These are phyloP conservation scores for Agrilus planipennis DNA, from an alignment of 1,140 invertebrate genomes.

Conservation along the genomic window DNA sequence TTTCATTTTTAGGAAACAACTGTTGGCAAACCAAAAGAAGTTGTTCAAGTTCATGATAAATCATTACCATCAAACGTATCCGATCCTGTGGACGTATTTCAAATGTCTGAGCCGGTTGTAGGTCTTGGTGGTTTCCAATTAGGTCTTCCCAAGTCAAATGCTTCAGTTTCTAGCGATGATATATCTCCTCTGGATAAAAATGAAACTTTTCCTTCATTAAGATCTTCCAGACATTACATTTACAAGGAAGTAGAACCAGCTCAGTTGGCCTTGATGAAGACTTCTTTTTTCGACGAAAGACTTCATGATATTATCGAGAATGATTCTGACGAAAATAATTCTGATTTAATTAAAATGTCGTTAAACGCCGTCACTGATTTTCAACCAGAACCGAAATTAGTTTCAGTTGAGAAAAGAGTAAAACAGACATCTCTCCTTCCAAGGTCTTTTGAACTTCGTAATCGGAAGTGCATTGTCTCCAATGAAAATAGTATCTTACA, in stretches of 20 bases:
- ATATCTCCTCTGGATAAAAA: neutral
- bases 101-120: neutral
- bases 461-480: neutral
- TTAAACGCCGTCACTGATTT: neutral
- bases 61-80: too few species aligned
- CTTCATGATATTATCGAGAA: constrained; percentile 1
- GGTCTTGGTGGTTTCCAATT: constrained; percentile 5
- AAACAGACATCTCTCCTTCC: neutral
- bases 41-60: too few species aligned
- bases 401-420: neutral
- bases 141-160: neutral
- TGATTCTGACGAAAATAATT: constrained; percentile 1
- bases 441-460: neutral
- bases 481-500: neutral
- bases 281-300: neutral
- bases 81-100: neutral
- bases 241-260: constrained; percentile 4
- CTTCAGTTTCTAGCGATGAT: constrained; percentile 3
- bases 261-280: neutral
- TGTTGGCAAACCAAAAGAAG: too few species aligned
- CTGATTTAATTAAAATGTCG: neutral
- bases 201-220: neutral
- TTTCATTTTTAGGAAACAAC: too few species aligned
- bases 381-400: neutral
- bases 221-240: constrained; percentile 7